Evolutionary conservation across 2,797 vertebrate genomes (phyloP).

Genomic region (Ctenosaura bakeri): DNA sequence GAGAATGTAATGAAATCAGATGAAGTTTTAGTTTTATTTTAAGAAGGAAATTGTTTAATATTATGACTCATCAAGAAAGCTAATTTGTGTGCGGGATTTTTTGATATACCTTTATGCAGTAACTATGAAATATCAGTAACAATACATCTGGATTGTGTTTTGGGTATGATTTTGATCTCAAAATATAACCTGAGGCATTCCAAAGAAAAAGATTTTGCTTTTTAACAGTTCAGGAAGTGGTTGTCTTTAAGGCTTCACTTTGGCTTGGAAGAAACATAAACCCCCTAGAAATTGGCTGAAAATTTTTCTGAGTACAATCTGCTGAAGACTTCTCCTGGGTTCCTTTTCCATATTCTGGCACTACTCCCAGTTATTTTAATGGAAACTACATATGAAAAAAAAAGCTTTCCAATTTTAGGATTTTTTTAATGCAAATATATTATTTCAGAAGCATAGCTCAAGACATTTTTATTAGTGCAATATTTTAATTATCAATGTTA

Average conservation of each 20-base stretch:
- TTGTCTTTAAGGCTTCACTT: slow-evolving; percentile 25
- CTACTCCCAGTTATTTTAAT: not conserved
- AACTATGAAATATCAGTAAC: slow-evolving; percentile 61
- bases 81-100: slow-evolving; percentile 65
- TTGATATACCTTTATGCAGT: slow-evolving; percentile 66
- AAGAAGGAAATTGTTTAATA: slow-evolving; percentile 73
- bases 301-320: not conserved
- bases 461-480: not conserved
- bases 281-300: not conserved
- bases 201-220: not conserved
- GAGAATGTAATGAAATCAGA: slow-evolving; percentile 65
- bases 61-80: slow-evolving; percentile 75
- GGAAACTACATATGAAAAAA: not conserved
- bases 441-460: not conserved
- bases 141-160: slow-evolving; percentile 73
- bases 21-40: slow-evolving; percentile 65
- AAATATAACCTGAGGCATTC: slow-evolving; percentile 65
- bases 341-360: not conserved
- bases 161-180: slow-evolving; percentile 65
- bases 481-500: not conserved
- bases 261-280: slow-evolving; percentile 35
- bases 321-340: not conserved
- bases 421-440: not conserved
- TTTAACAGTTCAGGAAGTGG: slow-evolving; percentile 17
- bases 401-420: not conserved